Conservation (phyloP, 2,113 vertebrate genomes). For the Halcyon malimbica region DNA sequence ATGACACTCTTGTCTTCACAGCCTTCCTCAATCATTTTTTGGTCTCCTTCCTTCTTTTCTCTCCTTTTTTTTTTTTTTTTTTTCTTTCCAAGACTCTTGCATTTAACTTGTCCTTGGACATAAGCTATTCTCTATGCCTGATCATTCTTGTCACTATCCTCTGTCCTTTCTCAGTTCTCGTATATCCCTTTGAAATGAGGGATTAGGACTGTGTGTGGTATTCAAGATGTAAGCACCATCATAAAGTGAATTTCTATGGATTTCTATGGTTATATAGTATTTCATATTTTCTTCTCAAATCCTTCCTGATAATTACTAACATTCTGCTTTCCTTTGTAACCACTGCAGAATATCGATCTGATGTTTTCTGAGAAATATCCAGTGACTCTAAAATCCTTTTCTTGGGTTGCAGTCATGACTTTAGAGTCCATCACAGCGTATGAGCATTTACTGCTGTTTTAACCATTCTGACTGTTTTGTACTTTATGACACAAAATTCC, state of each 20-base stretch:
- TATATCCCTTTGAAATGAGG: slow-evolving; percentile 39
- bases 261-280: neutral
- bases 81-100: neutral
- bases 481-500: slow-evolving; percentile 13
- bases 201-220: slow-evolving; percentile 33
- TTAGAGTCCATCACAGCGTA: neutral
- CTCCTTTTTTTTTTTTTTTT: neutral
- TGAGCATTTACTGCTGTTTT: slow-evolving; percentile 29
- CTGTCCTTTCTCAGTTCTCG: neutral
- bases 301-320: slow-evolving; percentile 29
- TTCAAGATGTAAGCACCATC: slow-evolving; percentile 6
- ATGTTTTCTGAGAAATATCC: slow-evolving; percentile 38
- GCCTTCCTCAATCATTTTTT: neutral
- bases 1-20: neutral
- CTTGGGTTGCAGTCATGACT: slow-evolving; percentile 20
- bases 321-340: neutral
- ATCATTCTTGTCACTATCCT: neutral
- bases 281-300: slow-evolving; percentile 48
- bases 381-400: slow-evolving; percentile 22
- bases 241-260: slow-evolving; percentile 23
- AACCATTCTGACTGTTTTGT: slow-evolving; percentile 24
- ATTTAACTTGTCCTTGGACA: slow-evolving; percentile 8
- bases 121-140: neutral
- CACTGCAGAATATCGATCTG: slow-evolving; percentile 14
- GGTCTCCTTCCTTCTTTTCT: neutral